Conservation (phyloP, 2,888 invertebrate species). For the Dolomedes plantarius region DNA sequence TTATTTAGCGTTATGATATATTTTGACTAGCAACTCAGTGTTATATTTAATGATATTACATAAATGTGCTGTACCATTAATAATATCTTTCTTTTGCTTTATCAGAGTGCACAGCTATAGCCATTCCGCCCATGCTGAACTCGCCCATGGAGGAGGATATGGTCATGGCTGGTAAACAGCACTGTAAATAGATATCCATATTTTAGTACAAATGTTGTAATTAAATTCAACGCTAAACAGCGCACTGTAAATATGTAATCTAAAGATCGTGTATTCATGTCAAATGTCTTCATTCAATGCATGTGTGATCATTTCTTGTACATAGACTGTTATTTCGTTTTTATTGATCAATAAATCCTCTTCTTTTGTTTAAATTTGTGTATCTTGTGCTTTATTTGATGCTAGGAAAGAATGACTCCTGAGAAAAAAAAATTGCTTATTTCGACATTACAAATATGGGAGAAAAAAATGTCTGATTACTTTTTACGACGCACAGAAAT, state of each 20-base stretch:
- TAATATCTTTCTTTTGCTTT: background rate
- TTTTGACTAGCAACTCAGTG: too few relatives aligned
- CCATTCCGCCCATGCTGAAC: conserved; percentile 47
- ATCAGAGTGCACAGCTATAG: conserved; percentile 57
- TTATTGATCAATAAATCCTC: background rate
- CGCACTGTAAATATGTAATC: background rate
- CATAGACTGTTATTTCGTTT: background rate
- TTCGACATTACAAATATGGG: too few relatives aligned
- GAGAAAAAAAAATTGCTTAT: too few relatives aligned
- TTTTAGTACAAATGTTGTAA: conserved; percentile 8
- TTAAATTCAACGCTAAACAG: background rate
- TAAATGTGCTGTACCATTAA: too few relatives aligned
- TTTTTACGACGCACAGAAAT: too few relatives aligned
- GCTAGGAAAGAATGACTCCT: too few relatives aligned
- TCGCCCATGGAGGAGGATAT: conserved; percentile 34
- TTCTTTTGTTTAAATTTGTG: background rate
- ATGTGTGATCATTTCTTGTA: background rate
- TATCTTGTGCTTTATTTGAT: too few relatives aligned
- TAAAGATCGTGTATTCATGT: conserved; percentile 20
- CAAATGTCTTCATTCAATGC: conserved; percentile 20
- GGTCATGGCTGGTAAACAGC: conserved; percentile 27
- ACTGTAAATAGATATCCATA: background rate
- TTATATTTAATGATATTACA: too few relatives aligned
- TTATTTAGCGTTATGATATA: too few relatives aligned
- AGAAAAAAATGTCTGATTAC: too few relatives aligned